Evolutionary conservation across 2,888 invertebrate genomes (phyloP), one percentile per base, ranked within the genome.

Genomic region (Leptinotarsa rubiginosa): DNA sequence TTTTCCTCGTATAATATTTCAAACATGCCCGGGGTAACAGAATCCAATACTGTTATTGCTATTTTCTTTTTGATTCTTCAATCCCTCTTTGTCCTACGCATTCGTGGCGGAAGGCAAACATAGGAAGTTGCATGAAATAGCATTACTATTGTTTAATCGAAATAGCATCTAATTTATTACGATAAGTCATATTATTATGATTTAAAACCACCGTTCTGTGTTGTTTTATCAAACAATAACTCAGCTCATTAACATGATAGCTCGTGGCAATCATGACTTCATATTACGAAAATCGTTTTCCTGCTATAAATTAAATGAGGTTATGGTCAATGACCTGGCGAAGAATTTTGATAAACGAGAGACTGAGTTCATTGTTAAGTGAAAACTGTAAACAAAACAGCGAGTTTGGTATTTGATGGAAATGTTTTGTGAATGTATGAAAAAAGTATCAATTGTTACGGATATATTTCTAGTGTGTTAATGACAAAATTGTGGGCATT

Each of bases 211-310:
- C 52, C 41, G 41, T 68, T 54, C 68, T 41, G 31, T 18, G 52
- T 54, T 54, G 31, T 68, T 72, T 72, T 75, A 75, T 75, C 69
- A 75, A 72, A 75, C 75, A 75, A 75, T 75, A 75, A 75, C 72
- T 66, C 49, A 65, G 75, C 69, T 72, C 69, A 72, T 75, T 72
- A 65, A 72, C 69, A 69, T 66, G 69, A 75, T 75, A 69, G 69
- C 75, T 75, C 47, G 25, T 75, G 75, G 75, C 75, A 69, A 69
- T 65, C 72, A 62, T 75, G 69, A 72, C 66, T 72, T 69, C 56
- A 59, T 41, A 62, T 31, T 62, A 62, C 62, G 62, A 62, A 62
- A 62, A 62, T 62, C 5, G 41, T 16, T 62, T 62, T 62, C 62
- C 62, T 62, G 62, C 62, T 62, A 31, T 41, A 41, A 62, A 62